Evolutionary conservation across 2,888 invertebrate genomes (phyloP).

Genomic region (Agrotis segetum): DNA sequence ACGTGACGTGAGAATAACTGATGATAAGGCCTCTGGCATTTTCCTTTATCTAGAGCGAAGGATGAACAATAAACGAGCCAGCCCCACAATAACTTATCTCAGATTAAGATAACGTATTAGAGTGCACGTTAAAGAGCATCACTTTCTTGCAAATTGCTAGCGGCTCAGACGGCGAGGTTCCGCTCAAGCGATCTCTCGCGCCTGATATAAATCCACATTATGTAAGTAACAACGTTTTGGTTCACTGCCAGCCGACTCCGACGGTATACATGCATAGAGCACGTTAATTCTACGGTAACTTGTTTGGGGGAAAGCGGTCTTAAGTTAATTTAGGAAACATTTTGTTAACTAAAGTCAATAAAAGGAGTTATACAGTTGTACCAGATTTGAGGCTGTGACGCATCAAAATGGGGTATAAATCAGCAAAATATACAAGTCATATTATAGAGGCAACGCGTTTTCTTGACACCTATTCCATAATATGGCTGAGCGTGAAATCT

Average conservation of each 20-base stretch:
- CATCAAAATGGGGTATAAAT: no score
- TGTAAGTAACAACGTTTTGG: constrained; percentile 88
- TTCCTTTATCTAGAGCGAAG: background rate
- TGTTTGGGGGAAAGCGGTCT: background rate
- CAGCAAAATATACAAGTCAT: no score
- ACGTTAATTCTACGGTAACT: constrained; percentile 52
- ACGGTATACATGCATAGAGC: constrained; percentile 53
- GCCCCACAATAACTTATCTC: constrained; percentile 63
- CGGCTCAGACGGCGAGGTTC: constrained; percentile 75
- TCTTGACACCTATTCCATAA: no score
- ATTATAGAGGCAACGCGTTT: no score
- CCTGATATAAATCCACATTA: constrained; percentile 86
- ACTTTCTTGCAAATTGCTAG: constrained; percentile 81
- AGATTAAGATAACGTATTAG: constrained; percentile 68
- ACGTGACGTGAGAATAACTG: no score
- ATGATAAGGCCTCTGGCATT: no score
- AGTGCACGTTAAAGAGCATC: constrained; percentile 63
- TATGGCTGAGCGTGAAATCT: no score
- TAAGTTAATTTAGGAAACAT: background rate
- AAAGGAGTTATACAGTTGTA: background rate
- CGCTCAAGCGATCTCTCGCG: constrained; percentile 71
- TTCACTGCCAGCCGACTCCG: constrained; percentile 85
- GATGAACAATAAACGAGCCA: constrained; percentile 15
- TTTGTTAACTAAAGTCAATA: background rate
- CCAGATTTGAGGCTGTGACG: no score